phyloP scores from a whole-genome alignment of 2,888 invertebrate genomes.

The Platycheirus rosarum region DNA sequence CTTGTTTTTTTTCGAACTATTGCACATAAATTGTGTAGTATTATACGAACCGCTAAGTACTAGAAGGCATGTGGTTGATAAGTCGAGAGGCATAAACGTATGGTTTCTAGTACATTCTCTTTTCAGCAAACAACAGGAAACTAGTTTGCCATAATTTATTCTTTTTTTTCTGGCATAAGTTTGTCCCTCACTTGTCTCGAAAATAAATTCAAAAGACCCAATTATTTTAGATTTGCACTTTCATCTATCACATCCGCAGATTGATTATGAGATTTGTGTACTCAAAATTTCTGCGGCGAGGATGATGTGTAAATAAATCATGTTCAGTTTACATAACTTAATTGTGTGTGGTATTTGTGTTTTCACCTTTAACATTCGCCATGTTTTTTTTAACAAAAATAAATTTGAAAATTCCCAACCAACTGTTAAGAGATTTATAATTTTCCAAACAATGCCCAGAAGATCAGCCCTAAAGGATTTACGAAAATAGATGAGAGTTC shows the following conservation, averaged over 20 bases:
- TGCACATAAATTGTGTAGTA: conserved; percentile 25
- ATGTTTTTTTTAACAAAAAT: conserved; percentile 10
- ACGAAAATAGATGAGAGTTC: conserved; percentile 25
- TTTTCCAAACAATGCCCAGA: conserved; percentile 62
- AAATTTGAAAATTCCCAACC: conserved; percentile 20
- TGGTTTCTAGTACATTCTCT: conserved; percentile 4
- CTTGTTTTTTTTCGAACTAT: conserved; percentile 14
- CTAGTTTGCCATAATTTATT: conserved; percentile 48
- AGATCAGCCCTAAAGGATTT: not conserved
- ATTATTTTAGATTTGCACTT: conserved; percentile 61
- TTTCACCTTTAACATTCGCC: conserved; percentile 41
- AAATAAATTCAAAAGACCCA: conserved; percentile 47
- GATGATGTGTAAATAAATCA: conserved; percentile 44
- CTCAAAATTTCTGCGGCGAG: not conserved
- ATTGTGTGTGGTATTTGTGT: conserved; percentile 41
- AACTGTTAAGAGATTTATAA: conserved; percentile 66
- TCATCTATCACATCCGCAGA: conserved; percentile 46
- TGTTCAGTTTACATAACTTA: conserved; percentile 54
- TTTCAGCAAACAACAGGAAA: conserved; percentile 51
- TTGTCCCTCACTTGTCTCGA: not conserved
- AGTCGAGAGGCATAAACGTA: conserved; percentile 48
- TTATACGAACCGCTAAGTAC: no score
- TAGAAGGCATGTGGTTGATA: conserved; percentile 25
- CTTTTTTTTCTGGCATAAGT: not conserved
- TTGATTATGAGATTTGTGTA: conserved; percentile 42